These are phyloP conservation scores for Pharmacophagus antenor DNA, from an alignment of 2,888 invertebrate genomes.

Conservation along the genomic window DNA sequence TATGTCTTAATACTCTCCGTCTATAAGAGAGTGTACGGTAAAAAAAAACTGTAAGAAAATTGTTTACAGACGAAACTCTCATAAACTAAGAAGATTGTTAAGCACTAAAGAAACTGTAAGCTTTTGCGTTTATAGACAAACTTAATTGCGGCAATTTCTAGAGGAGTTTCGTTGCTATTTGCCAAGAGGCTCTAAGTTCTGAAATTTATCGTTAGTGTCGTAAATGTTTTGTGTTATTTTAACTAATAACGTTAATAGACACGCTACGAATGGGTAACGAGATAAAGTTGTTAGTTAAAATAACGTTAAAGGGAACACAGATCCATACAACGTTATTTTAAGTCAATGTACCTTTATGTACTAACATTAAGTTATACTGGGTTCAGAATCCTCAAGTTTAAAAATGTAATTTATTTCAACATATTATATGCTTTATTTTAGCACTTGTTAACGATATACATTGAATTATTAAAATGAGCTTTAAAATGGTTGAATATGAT, in stretches of 20 bases:
- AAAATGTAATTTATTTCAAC: too few species aligned
- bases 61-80: neutral
- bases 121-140: slow-evolving; percentile 18
- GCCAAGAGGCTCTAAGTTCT: slow-evolving; percentile 29
- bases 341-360: too few species aligned
- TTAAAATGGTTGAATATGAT: too few species aligned
- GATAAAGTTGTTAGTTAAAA: slow-evolving; percentile 7
- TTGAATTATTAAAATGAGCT: too few species aligned
- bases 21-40: too few species aligned
- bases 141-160: slow-evolving; percentile 28
- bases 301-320: neutral
- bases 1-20: too few species aligned
- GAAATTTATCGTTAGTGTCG: slow-evolving; percentile 26
- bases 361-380: too few species aligned
- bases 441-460: too few species aligned
- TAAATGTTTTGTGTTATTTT: slow-evolving; percentile 26
- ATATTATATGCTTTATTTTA: too few species aligned
- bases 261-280: slow-evolving; percentile 7
- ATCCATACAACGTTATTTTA: too few species aligned
- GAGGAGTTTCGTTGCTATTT: slow-evolving; percentile 20
- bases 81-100: slow-evolving; percentile 2
- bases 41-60: neutral
- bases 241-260: slow-evolving; percentile 25
- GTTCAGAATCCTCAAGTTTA: too few species aligned
- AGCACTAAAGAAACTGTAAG: slow-evolving; percentile 22